Conservation (phyloP, 2,888 invertebrate genomes). For the Aphodius granarius region DNA sequence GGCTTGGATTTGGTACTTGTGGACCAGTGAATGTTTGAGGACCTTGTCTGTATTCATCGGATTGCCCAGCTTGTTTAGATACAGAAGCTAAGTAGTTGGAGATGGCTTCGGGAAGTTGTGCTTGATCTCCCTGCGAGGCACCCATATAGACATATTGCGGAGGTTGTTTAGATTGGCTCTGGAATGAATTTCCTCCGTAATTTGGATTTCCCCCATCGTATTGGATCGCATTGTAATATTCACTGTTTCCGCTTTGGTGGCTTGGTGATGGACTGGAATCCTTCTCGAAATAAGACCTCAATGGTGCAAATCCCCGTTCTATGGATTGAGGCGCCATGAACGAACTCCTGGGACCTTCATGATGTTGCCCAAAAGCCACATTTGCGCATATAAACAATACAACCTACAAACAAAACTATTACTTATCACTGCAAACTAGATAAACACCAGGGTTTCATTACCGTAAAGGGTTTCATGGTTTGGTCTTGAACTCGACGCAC, state of each 20-base stretch:
- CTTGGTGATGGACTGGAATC: constrained; percentile 1
- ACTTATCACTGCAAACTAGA: background rate
- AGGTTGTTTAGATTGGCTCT: background rate
- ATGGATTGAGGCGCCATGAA: constrained; percentile 5
- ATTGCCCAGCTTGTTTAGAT: constrained; percentile 2
- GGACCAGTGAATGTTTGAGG: background rate
- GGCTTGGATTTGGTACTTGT: background rate
- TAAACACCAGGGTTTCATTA: background rate
- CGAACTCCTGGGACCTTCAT: background rate
- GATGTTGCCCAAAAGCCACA: constrained; percentile 1
- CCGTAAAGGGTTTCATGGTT: background rate
- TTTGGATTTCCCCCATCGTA: background rate
- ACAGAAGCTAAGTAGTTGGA: constrained; percentile 2
- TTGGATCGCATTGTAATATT: background rate
- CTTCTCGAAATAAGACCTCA: constrained; percentile 6
- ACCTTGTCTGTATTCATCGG: background rate
- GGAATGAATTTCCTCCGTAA: background rate
- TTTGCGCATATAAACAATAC: background rate
- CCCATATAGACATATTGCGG: background rate
- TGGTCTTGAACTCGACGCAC: background rate
- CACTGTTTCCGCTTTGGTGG: background rate
- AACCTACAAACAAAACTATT: background rate
- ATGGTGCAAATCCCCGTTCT: constrained; percentile 7
- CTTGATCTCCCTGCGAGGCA: background rate
- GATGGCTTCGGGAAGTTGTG: background rate